Evolutionary conservation across 2,113 vertebrate species (phyloP).

Genomic region (Speoplatyrhinus poulsoni): DNA sequence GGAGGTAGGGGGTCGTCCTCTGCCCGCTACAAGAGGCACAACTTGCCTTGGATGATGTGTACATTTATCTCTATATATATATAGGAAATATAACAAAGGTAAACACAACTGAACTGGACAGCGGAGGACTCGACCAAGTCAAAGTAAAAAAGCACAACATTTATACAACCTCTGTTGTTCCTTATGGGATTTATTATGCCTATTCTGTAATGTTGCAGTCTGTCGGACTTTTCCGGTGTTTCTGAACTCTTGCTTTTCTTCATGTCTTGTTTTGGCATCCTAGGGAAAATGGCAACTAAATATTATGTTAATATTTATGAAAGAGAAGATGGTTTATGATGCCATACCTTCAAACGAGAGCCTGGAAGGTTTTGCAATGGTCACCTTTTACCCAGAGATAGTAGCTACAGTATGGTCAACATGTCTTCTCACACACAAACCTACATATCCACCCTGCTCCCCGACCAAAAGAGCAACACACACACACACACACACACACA

Average conservation of each 20-base stretch:
- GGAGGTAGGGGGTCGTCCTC: constrained; percentile 30
- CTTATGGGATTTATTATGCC: constrained; percentile 67
- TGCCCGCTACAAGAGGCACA: constrained; percentile 58
- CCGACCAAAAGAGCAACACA: constrained; percentile 1
- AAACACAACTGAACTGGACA: constrained; percentile 60
- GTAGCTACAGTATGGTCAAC: constrained; percentile 13
- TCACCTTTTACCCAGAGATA: constrained; percentile 31
- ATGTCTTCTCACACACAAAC: constrained; percentile 14
- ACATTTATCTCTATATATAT: constrained; percentile 72
- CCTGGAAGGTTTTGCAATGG: constrained; percentile 10
- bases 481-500: constrained; percentile 6
- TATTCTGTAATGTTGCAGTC: constrained; percentile 71
- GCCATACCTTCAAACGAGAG: constrained; percentile 20
- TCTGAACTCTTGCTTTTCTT: constrained; percentile 54
- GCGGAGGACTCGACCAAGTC: constrained; percentile 65
- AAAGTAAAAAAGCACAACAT: constrained; percentile 82
- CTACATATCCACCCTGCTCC: background rate
- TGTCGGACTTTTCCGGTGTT: constrained; percentile 64
- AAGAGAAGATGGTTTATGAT: constrained; percentile 39
- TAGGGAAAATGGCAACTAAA: constrained; percentile 48
- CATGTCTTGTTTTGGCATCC: constrained; percentile 38
- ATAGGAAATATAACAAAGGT: constrained; percentile 73
- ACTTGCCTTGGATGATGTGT: constrained; percentile 64
- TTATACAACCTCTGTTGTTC: constrained; percentile 76
- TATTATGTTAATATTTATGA: constrained; percentile 65